Percentiles rank a stretch among this genome's conserved stretches.
These are phyloP conservation scores for Dusona sp. DNA, from an alignment of 2,888 invertebrate genomes.

Conservation along the genomic window DNA sequence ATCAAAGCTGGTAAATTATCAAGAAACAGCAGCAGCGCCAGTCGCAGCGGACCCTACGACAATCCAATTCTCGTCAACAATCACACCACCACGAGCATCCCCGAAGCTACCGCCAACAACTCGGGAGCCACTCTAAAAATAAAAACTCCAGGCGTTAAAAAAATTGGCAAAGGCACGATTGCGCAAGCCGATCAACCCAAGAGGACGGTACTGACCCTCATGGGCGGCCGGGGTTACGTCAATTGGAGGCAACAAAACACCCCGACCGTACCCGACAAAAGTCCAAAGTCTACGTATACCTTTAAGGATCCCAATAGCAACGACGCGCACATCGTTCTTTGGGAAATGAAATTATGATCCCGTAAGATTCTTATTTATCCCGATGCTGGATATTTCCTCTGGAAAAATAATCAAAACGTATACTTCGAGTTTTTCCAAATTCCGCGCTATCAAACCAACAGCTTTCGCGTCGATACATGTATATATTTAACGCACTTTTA, in stretches of 20 bases:
- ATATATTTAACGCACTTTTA: background rate
- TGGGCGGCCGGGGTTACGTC: slow-evolving; percentile 95
- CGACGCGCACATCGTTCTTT: slow-evolving; percentile 95
- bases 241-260: slow-evolving; percentile 91
- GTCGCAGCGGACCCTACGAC: slow-evolving; percentile 87
- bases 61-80: slow-evolving; percentile 70
- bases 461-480: slow-evolving; percentile 2
- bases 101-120: slow-evolving; percentile 1
- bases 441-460: background rate
- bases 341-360: slow-evolving; percentile 93
- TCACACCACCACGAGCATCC: slow-evolving; percentile 40
- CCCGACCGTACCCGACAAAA: slow-evolving; percentile 85
- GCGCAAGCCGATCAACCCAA: slow-evolving; percentile 86
- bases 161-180: slow-evolving; percentile 73
- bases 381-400: background rate
- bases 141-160: slow-evolving; percentile 80
- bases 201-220: slow-evolving; percentile 93
- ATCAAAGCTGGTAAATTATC: slow-evolving; percentile 88
- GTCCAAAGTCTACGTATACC: slow-evolving; percentile 78
- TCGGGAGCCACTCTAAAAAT: slow-evolving; percentile 46
- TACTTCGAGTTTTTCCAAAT: background rate
- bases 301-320: slow-evolving; percentile 90
- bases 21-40: slow-evolving; percentile 91
- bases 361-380: slow-evolving; percentile 10
- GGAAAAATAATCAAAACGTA: background rate